Percentiles rank a stretch among this genome's conserved stretches.
Evolutionary conservation across 2,888 invertebrate genomes (phyloP).

Genomic region (Autographa pulchrina): DNA sequence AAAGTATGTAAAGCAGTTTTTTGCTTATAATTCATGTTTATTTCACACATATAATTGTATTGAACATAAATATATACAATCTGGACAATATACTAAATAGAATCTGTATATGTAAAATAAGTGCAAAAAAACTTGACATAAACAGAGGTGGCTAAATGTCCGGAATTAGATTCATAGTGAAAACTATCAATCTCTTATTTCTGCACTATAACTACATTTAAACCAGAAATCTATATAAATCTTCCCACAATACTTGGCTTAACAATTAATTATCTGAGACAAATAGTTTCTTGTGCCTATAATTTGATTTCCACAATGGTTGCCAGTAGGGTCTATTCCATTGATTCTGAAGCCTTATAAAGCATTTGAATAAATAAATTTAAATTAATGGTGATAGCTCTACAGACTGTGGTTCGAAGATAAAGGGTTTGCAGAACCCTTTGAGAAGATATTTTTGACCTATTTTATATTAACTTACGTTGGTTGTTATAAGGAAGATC

Average conservation of each 20-base stretch:
- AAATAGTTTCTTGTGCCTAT: conserved; percentile 47
- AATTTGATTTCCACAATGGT: conserved; percentile 41
- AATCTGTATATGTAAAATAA: too few relatives aligned
- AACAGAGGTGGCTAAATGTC: too few relatives aligned
- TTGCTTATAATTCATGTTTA: too few relatives aligned
- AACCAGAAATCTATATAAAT: conserved; percentile 16
- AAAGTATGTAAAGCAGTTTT: too few relatives aligned
- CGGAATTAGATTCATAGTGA: too few relatives aligned
- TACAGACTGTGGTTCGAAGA: conserved; percentile 10
- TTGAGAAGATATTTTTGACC: background rate
- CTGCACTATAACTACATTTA: background rate
- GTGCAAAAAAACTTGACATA: too few relatives aligned
- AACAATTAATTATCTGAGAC: conserved; percentile 38
- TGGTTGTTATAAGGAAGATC: background rate
- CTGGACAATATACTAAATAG: too few relatives aligned
- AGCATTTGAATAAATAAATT: conserved; percentile 46
- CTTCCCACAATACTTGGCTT: conserved; percentile 28
- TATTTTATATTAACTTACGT: background rate
- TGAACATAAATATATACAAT: too few relatives aligned
- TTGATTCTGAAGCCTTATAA: conserved; percentile 26
- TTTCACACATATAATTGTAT: too few relatives aligned
- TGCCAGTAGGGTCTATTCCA: conserved; percentile 30
- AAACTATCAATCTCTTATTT: too few relatives aligned
- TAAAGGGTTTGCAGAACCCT: conserved; percentile 6
- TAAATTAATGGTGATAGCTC: conserved; percentile 41